Percentiles rank a stretch among this genome's conserved stretches.
phyloP scores from a whole-genome alignment of 1,140 invertebrate species.

The Heliothis subflexa region DNA sequence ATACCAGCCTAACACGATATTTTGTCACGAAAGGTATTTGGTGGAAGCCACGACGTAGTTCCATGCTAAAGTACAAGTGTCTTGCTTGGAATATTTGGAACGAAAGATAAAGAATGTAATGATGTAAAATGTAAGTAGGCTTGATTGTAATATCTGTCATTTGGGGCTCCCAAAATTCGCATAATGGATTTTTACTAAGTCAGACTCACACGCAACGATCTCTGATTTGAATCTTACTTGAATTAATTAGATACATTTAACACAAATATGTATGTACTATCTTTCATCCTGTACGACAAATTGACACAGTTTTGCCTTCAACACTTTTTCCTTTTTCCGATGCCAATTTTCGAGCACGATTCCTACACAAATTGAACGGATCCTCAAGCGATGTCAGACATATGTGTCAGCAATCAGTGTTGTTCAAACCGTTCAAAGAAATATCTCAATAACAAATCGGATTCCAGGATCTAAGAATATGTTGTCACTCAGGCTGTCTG shows the following conservation, averaged over 20 bases:
- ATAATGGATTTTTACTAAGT: neutral
- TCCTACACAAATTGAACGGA: conserved; percentile 14
- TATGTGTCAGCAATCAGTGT: conserved; percentile 24
- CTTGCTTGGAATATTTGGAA: neutral
- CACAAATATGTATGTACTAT: too few species aligned
- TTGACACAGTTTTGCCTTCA: neutral
- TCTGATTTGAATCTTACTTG: neutral
- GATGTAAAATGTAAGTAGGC: neutral
- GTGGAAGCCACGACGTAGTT: neutral
- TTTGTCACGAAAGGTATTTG: conserved; percentile 28
- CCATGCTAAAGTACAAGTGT: neutral
- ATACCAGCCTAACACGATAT: conserved; percentile 44
- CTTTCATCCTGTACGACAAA: neutral
- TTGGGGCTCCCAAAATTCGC: neutral
- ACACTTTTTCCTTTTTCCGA: neutral
- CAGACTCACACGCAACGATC: neutral
- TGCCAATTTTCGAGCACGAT: neutral
- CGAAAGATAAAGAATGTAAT: conserved; percentile 2
- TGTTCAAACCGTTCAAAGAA: conserved; percentile 22
- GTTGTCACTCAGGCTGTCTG: neutral
- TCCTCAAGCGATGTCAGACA: neutral
- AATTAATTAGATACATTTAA: too few species aligned
- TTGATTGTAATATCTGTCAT: neutral
- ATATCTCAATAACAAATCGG: conserved; percentile 4
- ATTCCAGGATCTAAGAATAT: neutral